These are phyloP conservation scores for Melanostoma scalare DNA, from an alignment of 2,888 invertebrate species.

Conservation along the genomic window DNA sequence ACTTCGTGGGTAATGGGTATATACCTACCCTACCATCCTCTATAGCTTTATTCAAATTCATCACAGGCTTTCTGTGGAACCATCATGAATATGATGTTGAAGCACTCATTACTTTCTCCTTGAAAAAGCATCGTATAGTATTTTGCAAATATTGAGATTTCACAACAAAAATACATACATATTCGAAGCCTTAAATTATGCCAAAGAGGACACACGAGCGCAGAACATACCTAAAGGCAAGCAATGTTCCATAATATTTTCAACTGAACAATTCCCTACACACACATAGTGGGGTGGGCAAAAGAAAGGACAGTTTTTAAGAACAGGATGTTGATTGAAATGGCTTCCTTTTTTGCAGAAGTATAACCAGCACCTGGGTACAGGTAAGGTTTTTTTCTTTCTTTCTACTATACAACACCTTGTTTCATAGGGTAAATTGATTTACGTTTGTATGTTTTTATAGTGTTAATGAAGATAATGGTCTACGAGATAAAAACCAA, in stretches of 20 bases:
- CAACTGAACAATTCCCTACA: constrained; percentile 2
- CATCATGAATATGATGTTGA: not conserved
- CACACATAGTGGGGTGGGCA: not conserved
- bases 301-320: constrained; percentile 22
- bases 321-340: constrained; percentile 34
- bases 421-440: constrained; percentile 7
- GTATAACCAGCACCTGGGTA: constrained; percentile 49
- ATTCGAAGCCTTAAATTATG: constrained; percentile 29
- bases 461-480: too few relatives aligned
- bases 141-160: constrained; percentile 10
- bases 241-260: constrained; percentile 32
- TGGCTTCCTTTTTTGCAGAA: constrained; percentile 28
- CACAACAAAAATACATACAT: constrained; percentile 13
- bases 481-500: too few relatives aligned
- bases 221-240: constrained; percentile 9
- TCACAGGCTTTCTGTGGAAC: not conserved
- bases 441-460: not conserved
- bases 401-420: not conserved
- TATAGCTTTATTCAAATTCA: too few relatives aligned
- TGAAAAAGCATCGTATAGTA: not conserved
- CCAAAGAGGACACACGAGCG: constrained; percentile 27
- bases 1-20: constrained; percentile 8
- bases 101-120: not conserved
- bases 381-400: constrained; percentile 5
- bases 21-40: not conserved